A percentile compares a stretch with the other conserved stretches of the same genome.
Conservation (phyloP, 2,797 vertebrate species). For the Potorous gilbertii region DNA sequence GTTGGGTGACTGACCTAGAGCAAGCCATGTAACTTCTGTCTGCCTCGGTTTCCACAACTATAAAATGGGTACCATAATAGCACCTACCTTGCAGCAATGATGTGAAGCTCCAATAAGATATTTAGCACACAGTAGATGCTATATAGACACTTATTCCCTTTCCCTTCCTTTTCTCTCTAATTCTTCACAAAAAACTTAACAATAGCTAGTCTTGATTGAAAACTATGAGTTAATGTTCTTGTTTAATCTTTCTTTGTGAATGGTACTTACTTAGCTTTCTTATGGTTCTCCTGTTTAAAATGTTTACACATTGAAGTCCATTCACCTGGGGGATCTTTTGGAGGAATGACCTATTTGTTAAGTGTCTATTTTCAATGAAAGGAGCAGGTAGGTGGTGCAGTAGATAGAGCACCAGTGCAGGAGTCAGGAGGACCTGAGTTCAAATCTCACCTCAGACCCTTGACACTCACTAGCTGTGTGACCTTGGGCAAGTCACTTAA, state of each 20-base stretch:
- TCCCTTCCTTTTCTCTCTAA: neutral
- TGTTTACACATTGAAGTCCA: neutral
- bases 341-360: neutral
- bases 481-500: no score
- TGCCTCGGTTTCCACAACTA: neutral
- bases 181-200: neutral
- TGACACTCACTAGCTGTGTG: no score
- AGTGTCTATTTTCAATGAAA: neutral
- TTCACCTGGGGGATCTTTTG: neutral
- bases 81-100: neutral
- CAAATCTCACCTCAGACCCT: no score
- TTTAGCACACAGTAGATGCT: no score
- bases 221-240: neutral
- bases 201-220: neutral
- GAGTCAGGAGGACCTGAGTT: no score
- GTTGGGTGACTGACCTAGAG: neutral
- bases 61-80: neutral
- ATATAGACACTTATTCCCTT: neutral
- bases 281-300: neutral
- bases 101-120: no score
- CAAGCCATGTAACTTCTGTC: neutral
- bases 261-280: neutral
- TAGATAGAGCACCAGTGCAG: no score
- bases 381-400: no score
- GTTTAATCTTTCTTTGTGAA: neutral